Conservation (phyloP, 2,797 vertebrate genomes). For the Gastrophryne carolinensis region DNA sequence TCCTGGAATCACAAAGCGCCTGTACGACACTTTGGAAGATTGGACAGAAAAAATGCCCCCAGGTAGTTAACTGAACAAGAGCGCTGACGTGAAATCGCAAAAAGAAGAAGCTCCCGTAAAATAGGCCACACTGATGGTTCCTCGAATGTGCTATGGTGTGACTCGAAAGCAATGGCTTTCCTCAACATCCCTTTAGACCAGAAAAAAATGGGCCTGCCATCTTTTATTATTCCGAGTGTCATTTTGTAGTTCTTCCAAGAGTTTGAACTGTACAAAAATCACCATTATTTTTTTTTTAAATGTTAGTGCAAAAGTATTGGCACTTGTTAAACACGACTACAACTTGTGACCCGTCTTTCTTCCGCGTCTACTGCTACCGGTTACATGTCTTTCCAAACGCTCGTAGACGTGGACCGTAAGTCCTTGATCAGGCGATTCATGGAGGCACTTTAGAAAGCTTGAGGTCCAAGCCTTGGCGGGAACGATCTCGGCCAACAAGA, state of each 20-base stretch:
- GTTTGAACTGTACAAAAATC: background rate
- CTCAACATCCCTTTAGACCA: background rate
- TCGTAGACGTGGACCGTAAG: conserved; percentile 42
- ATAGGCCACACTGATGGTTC: background rate
- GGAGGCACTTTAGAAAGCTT: conserved; percentile 64
- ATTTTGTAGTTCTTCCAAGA: background rate
- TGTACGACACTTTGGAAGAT: background rate
- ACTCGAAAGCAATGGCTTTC: background rate
- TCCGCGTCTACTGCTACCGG: conserved; percentile 35
- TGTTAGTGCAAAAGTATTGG: conserved; percentile 54
- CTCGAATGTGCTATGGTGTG: background rate
- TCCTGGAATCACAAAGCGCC: conserved; percentile 22
- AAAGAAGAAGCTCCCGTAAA: background rate
- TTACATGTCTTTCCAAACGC: conserved; percentile 51
- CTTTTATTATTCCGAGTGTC: background rate
- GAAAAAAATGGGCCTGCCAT: background rate
- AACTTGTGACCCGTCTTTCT: background rate
- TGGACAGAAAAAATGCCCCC: background rate
- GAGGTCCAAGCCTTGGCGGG: conserved; percentile 51
- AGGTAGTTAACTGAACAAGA: background rate
- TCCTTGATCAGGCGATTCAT: conserved; percentile 45
- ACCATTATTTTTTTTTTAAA: conserved; percentile 2
- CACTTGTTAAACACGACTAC: conserved; percentile 47
- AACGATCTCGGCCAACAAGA: conserved; percentile 56
- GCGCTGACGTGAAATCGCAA: background rate